phyloP scores from a whole-genome alignment of 2,888 invertebrate genomes.

The Andrena marginata region DNA sequence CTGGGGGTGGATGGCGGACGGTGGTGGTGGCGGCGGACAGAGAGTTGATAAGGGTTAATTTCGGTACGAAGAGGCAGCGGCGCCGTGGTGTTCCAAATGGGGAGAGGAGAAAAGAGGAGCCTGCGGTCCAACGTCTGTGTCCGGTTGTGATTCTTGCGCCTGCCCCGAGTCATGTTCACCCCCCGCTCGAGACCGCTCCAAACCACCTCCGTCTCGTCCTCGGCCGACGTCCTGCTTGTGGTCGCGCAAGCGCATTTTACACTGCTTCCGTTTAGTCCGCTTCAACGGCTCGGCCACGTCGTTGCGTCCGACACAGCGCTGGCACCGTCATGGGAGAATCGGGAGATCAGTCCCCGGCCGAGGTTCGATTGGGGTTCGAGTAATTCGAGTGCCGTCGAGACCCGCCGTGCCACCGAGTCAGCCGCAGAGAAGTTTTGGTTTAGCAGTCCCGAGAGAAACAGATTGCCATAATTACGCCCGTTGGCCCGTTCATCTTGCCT shows the following conservation, averaged over 20 bases:
- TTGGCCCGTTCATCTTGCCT: slow-evolving; percentile 10
- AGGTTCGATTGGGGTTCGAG: slow-evolving; percentile 41
- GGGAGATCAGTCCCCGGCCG: slow-evolving; percentile 26
- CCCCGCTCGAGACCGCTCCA: slow-evolving; percentile 56
- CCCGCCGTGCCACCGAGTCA: slow-evolving; percentile 15
- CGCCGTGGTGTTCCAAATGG: slow-evolving; percentile 46
- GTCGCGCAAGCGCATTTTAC: slow-evolving; percentile 76
- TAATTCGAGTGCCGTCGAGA: slow-evolving; percentile 47
- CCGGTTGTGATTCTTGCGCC: slow-evolving; percentile 81
- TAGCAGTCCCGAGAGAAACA: neutral
- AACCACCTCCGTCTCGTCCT: slow-evolving; percentile 50
- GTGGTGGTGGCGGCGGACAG: slow-evolving; percentile 60
- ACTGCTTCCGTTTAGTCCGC: slow-evolving; percentile 71
- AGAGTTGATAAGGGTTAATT: slow-evolving; percentile 86
- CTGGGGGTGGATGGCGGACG: slow-evolving; percentile 51
- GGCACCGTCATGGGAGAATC: slow-evolving; percentile 46
- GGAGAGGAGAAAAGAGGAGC: slow-evolving; percentile 47
- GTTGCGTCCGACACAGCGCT: slow-evolving; percentile 63
- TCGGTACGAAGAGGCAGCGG: slow-evolving; percentile 82
- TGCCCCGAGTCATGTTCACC: slow-evolving; percentile 72
- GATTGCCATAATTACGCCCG: slow-evolving; percentile 41
- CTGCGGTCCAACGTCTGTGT: slow-evolving; percentile 74
- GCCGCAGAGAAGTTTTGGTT: neutral
- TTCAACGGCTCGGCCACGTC: slow-evolving; percentile 67
- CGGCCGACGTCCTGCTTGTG: slow-evolving; percentile 56